A percentile compares a stretch with the other conserved stretches of the same genome.
Evolutionary conservation across 2,797 vertebrate genomes (phyloP).

Genomic region (Thripadectes ignobilis): DNA sequence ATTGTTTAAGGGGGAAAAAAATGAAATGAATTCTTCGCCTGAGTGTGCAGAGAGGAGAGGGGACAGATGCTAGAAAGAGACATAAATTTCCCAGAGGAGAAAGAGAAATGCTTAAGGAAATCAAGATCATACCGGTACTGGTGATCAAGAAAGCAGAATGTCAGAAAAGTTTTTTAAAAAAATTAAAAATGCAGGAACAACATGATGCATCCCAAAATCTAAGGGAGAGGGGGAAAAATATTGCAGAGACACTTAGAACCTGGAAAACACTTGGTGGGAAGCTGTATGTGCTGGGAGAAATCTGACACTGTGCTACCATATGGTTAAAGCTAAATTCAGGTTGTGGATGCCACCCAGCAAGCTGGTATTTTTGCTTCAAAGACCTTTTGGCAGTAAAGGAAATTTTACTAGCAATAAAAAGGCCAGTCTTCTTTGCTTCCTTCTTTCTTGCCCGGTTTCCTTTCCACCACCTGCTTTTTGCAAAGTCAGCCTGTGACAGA

Average conservation of each 20-base stretch:
- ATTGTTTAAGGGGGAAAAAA: conserved; percentile 14
- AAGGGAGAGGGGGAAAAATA: not conserved
- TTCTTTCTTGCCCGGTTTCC: not conserved
- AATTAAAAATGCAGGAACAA: not conserved
- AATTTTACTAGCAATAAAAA: conserved; percentile 56
- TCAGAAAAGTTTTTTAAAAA: not conserved
- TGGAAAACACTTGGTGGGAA: conserved; percentile 32
- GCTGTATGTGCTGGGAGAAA: not conserved
- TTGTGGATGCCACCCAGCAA: conserved; percentile 48
- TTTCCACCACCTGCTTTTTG: conserved; percentile 24
- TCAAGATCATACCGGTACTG: conserved; percentile 24
- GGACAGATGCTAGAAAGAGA: conserved; percentile 58
- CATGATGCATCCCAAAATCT: not conserved
- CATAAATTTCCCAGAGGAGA: conserved; percentile 60
- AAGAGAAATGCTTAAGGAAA: conserved; percentile 56
- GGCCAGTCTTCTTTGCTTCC: conserved; percentile 23
- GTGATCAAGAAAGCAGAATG: not conserved
- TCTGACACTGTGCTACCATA: conserved; percentile 21
- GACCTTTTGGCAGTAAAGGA: conserved; percentile 49
- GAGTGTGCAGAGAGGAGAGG: conserved; percentile 39
- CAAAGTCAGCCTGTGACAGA: not conserved
- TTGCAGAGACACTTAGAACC: not conserved
- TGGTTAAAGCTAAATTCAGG: conserved; percentile 60
- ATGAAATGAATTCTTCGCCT: conserved; percentile 28
- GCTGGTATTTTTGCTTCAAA: conserved; percentile 68